Base-by-base conservation (phyloP, 1,140 invertebrate genomes). In the Lepidurus packardi region DNA sequence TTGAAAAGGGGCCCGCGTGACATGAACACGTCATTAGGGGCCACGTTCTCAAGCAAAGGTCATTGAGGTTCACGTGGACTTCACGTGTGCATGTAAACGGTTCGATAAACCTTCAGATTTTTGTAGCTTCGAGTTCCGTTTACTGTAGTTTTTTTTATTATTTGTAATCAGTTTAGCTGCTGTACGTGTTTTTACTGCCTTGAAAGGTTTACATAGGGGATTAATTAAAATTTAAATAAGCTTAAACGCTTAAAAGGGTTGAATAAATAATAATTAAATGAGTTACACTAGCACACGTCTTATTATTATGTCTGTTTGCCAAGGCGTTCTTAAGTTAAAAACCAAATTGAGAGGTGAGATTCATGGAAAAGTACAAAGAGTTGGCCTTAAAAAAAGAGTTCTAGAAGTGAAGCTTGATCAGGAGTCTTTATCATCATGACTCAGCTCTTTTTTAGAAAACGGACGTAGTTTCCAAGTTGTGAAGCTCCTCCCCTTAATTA, bases 61-160 rank as follows among this genome's bases (percentile, higher is more conserved):
- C 53, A 65, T 5, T 16, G 53, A 65, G 21, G 53, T 65, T 65
- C 53, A 65, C 53, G 53, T 65, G 53, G 53, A 65, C 53, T 65
- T 21, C 53, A 65, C 53, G 53, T 65, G 3, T n/a, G 53, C 53
- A 16, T 65, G 21, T 65, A 9, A 65, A 65, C 53, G 16, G 53
- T 7, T 65, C 53, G 53, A 65, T 65, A 65, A 13, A 5, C 6
- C 21, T 65, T 65, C 21, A 21, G 16, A 21, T 16, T 47, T 47
- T 65, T 65, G 16, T 7, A 65, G 16, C 6, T 13, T 65, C 16
- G n/a, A 34, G 34, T 34, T 34, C 34, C 34, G 34, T 34, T 34
- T 34, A 4, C 34, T 34, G 34, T 34, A 34, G 34, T 34, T 34
- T 34, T 34, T 34, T 34, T 2, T 4, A 34, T 2, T 34, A 4